Conservation (phyloP, 2,888 invertebrate genomes). For the Fissipunctia ypsillon region DNA sequence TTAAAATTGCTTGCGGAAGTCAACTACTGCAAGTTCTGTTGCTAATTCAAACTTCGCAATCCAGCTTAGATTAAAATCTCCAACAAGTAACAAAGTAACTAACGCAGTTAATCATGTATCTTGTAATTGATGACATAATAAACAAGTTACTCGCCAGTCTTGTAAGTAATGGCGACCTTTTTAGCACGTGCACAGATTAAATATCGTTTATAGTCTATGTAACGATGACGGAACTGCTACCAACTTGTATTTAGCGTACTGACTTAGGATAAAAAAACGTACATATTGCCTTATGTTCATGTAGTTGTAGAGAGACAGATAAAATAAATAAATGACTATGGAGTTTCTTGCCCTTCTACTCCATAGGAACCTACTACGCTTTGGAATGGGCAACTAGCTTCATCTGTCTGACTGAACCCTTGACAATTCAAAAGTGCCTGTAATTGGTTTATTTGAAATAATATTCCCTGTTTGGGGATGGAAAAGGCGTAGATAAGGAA, state of each 20-base stretch:
- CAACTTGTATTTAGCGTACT: too few species aligned
- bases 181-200: slow-evolving; percentile 25
- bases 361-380: too few species aligned
- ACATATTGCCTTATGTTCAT: background rate
- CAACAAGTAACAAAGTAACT: background rate
- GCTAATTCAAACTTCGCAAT: background rate
- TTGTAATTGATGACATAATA: slow-evolving; percentile 30
- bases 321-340: too few species aligned
- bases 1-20: background rate
- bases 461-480: too few species aligned
- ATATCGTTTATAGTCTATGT: slow-evolving; percentile 1
- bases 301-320: too few species aligned
- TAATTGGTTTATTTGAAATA: too few species aligned
- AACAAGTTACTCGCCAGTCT: background rate
- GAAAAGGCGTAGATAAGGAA: too few species aligned
- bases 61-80: background rate
- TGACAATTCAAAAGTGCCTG: too few species aligned
- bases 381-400: too few species aligned
- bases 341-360: too few species aligned
- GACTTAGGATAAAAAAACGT: too few species aligned
- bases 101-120: slow-evolving; percentile 15
- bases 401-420: too few species aligned
- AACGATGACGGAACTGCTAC: background rate
- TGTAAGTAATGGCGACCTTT: slow-evolving; percentile 17
- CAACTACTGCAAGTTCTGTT: background rate